Conservation (phyloP, 2,113 vertebrate species). For the Cervus canadensis region DNA sequence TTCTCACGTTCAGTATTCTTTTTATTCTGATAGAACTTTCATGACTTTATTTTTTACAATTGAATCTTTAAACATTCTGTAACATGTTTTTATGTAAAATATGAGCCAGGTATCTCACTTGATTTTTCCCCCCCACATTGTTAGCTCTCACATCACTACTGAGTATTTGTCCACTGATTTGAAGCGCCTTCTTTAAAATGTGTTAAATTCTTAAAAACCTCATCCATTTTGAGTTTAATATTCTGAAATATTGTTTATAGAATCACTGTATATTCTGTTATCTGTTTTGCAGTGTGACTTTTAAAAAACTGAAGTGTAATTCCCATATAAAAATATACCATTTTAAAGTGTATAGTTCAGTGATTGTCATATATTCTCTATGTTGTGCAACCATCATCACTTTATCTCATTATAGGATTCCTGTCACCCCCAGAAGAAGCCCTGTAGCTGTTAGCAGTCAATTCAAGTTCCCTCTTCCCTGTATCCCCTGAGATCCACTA, state of each 20-base stretch:
- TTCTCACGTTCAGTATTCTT: not conserved
- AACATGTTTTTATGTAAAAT: constrained; percentile 20
- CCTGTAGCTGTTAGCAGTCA: not conserved
- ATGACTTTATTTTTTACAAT: constrained; percentile 1
- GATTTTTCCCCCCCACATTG: not conserved
- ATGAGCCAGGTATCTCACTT: not conserved
- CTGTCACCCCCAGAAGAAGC: not conserved
- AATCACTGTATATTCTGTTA: not conserved
- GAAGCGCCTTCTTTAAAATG: not conserved
- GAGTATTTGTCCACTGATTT: not conserved
- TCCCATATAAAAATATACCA: not conserved
- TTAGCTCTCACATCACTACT: not conserved
- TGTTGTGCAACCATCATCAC: not conserved
- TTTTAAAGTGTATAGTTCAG: not conserved
- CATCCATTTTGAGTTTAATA: not conserved
- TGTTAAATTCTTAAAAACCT: constrained; percentile 11
- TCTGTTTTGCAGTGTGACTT: not conserved
- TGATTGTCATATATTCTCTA: not conserved
- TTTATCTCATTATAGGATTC: not conserved
- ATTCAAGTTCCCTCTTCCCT: not conserved
- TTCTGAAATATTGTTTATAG: not conserved
- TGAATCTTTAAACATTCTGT: not conserved
- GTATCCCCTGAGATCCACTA: not conserved
- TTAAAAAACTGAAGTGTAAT: not conserved
- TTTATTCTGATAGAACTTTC: not conserved